These are phyloP conservation scores for Ceratina calcarata DNA, from an alignment of 1,140 invertebrate species.

Conservation along the genomic window DNA sequence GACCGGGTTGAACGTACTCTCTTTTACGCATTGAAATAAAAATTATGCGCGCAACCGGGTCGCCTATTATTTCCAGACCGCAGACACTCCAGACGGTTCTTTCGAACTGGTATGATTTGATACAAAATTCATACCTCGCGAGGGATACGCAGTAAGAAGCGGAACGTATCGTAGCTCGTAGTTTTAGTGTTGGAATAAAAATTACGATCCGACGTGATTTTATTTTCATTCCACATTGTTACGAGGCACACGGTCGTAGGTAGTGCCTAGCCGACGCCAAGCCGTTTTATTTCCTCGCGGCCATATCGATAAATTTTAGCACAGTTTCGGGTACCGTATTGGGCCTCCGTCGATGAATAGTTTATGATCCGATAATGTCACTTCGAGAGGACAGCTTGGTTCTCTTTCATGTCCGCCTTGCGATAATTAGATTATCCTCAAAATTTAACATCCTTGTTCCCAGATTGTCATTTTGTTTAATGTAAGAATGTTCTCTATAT, in stretches of 20 bases:
- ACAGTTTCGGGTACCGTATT: neutral
- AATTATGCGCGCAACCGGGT: neutral
- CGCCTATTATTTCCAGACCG: neutral
- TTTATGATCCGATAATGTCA: neutral
- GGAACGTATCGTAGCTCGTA: too few species aligned
- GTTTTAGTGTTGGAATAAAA: neutral
- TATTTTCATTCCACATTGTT: neutral
- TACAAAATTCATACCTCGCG: neutral
- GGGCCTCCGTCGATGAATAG: neutral
- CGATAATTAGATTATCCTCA: neutral
- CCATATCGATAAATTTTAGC: neutral
- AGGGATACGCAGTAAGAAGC: neutral
- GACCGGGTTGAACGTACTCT: neutral
- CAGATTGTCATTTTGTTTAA: too few species aligned
- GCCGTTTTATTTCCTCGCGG: neutral
- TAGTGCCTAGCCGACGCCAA: neutral
- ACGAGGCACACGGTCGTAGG: neutral
- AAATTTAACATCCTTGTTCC: too few species aligned
- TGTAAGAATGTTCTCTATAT: too few species aligned
- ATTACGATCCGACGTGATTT: slow-evolving; percentile 6
- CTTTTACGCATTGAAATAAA: neutral
- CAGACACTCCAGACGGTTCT: neutral
- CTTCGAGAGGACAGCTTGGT: neutral
- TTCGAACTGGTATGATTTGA: neutral
- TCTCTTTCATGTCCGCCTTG: neutral